Base-by-base conservation (phyloP, 2,113 vertebrate genomes). In the Ploceus nigricollis region DNA sequence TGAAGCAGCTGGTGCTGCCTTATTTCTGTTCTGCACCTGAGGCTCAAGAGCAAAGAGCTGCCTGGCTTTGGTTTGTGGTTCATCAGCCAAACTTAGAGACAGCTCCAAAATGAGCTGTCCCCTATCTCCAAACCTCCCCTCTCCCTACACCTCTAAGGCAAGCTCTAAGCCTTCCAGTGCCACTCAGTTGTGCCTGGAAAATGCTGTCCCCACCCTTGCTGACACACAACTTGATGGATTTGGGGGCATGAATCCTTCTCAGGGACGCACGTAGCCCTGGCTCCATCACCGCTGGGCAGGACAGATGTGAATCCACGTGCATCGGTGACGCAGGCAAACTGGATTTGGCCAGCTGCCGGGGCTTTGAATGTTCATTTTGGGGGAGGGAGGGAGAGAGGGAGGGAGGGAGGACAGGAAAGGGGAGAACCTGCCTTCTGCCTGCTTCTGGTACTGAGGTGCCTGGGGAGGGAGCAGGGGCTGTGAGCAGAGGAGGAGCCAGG, bases 241-340 rank as follows among this genome's bases (percentile, higher is more conserved):
- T 60, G 15, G 79, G 88, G 86, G 92, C 91, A 96, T 89, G 93
- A 95, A 89, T 96, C 87, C 87, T 96, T 66, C 81, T 56, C 7
- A 1, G 69, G 87, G 80, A 94, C 0, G 71, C 88, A 95, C 90
- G 61, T 94, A 94, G 88, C 84, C 53, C 76, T 76, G 57, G 71
- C 83, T 95, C 64, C 72, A 81, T 93, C 90, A 95, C 90, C 2
- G 6, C 91, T 92, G 85, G 93, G 90, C 82, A 95, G 81, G 80
- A 91, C 96, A 97, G 95, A 95, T 97, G 96, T 95, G 93, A 64
- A 72, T 92, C 94, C 95, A 84, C 57, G 53, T 97, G 94, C 78
- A 64, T 16, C 0, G 1, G 81, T 97, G 96, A 97, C 84, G 95
- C 88, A 96, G 80, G 60, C 93, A 96, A 94, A 96, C 85, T 94